Base-by-base conservation (phyloP, 1,140 invertebrate species). In the Achroia grisella region DNA sequence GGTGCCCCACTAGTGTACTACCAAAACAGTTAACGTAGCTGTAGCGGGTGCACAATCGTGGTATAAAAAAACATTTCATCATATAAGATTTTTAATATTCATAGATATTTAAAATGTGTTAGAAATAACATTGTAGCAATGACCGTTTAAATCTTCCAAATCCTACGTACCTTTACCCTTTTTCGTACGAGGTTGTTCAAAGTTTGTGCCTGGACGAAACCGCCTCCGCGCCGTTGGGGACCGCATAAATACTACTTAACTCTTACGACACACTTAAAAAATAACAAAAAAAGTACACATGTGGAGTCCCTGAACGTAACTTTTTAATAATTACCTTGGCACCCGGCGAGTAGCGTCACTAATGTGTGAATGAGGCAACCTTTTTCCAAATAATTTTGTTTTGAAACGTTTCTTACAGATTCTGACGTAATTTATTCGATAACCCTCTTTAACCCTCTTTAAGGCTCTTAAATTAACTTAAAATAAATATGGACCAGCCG, bases 171-270 rank as follows among this genome's bases (percentile, higher is more conserved):
- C 17, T 35, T 17, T 15, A 23, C 35, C 35, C 35, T 37, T 37
- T 17, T 23, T 23, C 35, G n/a, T 37, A 15, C 35, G 17, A 14
- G 33, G 36, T 29, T 42, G 11, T 31, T 12, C 32, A 34, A 43
- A 61, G 43, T 58, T 56, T 48, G 37, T 57, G 56, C 59, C 62
- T 58, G 56, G 54, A 42, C 56, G 52, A 64, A 66, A 73, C 65
- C 63, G 54, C 68, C 67, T 75, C 49, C 62, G 61, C 76, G 50
- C 77, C 50, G 75, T 58, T 78, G 75, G 77, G 65, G 55, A 75
- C 61, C 80, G 63, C 80, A 84, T 84, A 81, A 84, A 84, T 84
- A 84, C 75, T 84, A 71, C 80, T 84, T 84, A 84, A 71, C 64
- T 59, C 52, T 64, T 69, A 59, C 60, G 70, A 77, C 68, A 73